These are phyloP conservation scores for Lordiphosa fenestrarum DNA, from an alignment of 2,888 invertebrate species.

Conservation along the genomic window DNA sequence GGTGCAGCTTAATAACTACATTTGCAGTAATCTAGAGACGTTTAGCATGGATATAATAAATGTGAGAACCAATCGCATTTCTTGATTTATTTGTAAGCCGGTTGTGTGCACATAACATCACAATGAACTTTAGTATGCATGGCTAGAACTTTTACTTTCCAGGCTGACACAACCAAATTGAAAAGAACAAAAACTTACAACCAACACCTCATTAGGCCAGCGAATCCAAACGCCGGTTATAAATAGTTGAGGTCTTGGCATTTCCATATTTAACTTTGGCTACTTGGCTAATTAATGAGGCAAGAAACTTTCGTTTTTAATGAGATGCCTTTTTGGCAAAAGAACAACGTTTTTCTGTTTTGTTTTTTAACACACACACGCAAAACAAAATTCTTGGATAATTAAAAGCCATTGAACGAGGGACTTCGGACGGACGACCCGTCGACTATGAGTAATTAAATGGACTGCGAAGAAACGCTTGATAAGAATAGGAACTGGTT, in stretches of 20 bases:
- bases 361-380: conserved; percentile 22
- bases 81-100: conserved; percentile 8
- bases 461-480: conserved; percentile 57
- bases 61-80: conserved; percentile 27
- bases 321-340: conserved; percentile 45
- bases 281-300: conserved; percentile 59
- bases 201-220: conserved; percentile 11
- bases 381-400: conserved; percentile 52
- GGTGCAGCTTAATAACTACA: conserved; percentile 55
- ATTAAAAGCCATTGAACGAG: conserved; percentile 66
- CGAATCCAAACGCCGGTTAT: conserved; percentile 22
- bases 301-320: conserved; percentile 68
- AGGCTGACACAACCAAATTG: background rate
- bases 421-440: conserved; percentile 8
- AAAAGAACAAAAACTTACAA: conserved; percentile 24
- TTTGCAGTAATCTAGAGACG: conserved; percentile 27
- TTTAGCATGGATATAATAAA: conserved; percentile 23
- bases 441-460: conserved; percentile 62
- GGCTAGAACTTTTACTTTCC: conserved; percentile 35
- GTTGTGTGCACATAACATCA: conserved; percentile 3
- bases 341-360: conserved; percentile 45
- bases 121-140: conserved; percentile 10
- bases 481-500: conserved; percentile 72
- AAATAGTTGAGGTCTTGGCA: conserved; percentile 22
- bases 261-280: conserved; percentile 22